These are phyloP conservation scores for Scaptomyza montana DNA, from an alignment of 1,140 invertebrate species.

Conservation along the genomic window DNA sequence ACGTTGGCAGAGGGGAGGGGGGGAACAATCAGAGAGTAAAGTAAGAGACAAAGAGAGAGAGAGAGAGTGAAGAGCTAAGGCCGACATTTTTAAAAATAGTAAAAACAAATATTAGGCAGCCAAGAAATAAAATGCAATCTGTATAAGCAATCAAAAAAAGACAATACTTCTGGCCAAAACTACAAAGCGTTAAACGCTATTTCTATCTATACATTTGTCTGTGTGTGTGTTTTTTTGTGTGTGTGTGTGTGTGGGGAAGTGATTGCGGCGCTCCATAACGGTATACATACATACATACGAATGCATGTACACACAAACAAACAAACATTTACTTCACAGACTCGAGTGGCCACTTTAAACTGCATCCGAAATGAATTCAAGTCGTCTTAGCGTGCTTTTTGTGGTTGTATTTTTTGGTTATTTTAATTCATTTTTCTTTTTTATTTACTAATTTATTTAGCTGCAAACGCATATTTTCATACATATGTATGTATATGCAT, in stretches of 20 bases:
- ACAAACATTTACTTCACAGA: slow-evolving; percentile 18
- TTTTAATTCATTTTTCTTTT: slow-evolving; percentile 16
- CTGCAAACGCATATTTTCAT: background rate
- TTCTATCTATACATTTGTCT: slow-evolving; percentile 17
- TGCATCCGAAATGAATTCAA: slow-evolving; percentile 44
- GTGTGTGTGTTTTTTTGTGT: background rate
- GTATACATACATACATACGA: background rate
- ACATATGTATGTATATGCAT: background rate
- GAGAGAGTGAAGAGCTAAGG: background rate
- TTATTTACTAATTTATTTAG: background rate
- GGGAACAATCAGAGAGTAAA: background rate
- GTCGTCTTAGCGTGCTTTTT: slow-evolving; percentile 26
- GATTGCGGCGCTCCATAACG: slow-evolving; percentile 6
- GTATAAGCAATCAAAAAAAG: slow-evolving; percentile 8
- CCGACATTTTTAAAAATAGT: slow-evolving; percentile 27
- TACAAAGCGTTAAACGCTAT: slow-evolving; percentile 5
- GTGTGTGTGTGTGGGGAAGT: slow-evolving; percentile 11
- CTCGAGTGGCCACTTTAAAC: slow-evolving; percentile 46
- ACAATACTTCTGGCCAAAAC: slow-evolving; percentile 10
- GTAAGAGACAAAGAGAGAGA: background rate
- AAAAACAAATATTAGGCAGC: background rate
- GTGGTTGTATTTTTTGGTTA: slow-evolving; percentile 18
- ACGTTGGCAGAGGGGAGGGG: background rate
- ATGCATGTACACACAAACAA: background rate
- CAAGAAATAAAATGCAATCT: slow-evolving; percentile 43